phyloP scores from a whole-genome alignment of 2,797 vertebrate species.

The Alca torda region DNA sequence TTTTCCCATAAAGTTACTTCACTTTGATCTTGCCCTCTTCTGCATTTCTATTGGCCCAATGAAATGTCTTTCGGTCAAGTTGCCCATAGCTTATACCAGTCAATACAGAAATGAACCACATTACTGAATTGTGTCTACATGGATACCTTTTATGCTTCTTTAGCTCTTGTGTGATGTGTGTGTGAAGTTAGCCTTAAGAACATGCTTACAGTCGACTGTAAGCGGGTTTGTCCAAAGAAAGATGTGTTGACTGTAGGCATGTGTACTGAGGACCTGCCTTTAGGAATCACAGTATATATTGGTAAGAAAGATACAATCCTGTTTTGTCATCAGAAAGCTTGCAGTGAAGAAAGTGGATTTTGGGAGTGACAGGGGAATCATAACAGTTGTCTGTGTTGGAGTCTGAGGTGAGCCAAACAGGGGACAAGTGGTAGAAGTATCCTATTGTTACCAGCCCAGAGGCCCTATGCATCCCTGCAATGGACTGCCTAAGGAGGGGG shows the following conservation, averaged over 20 bases:
- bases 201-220: not conserved
- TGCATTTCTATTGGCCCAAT: not conserved
- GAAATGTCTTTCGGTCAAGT: not conserved
- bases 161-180: not conserved
- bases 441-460: too few species aligned
- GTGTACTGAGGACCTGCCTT: not conserved
- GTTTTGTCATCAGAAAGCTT: not conserved
- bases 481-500: too few species aligned
- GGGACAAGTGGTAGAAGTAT: too few species aligned
- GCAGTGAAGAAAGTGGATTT: not conserved
- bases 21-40: not conserved
- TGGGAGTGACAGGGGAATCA: too few species aligned
- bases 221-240: not conserved
- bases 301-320: not conserved
- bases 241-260: not conserved
- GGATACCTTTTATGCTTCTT: not conserved
- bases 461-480: too few species aligned
- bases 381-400: too few species aligned
- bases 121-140: not conserved
- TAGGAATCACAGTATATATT: not conserved
- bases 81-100: not conserved
- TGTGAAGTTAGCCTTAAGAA: not conserved
- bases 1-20: not conserved
- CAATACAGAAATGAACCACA: not conserved
- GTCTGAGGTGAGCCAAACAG: too few species aligned